Conservation (phyloP, 2,888 invertebrate species). For the Drosophila testacea region DNA sequence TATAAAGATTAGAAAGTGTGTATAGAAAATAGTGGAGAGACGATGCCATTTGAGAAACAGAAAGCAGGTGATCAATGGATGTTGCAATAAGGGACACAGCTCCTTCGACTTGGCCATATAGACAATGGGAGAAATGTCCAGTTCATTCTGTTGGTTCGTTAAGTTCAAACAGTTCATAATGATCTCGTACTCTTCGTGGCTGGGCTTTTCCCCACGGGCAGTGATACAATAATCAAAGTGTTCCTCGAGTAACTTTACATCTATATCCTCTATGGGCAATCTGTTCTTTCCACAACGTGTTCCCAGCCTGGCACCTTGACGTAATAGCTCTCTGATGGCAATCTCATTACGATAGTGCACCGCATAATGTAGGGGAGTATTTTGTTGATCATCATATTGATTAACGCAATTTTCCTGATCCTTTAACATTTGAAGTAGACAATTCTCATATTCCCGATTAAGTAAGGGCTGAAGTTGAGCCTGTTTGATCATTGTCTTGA, state of each 20-base stretch:
- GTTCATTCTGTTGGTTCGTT: conserved; percentile 84
- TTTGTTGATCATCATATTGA: conserved; percentile 87
- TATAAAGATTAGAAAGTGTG: conserved; percentile 90
- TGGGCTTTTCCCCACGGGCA: conserved; percentile 88
- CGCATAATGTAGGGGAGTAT: conserved; percentile 91
- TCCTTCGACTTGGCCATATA: conserved; percentile 90
- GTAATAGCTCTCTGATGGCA: conserved; percentile 88
- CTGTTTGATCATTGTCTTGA: neutral
- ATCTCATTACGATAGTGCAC: conserved; percentile 89
- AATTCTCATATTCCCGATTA: conserved; percentile 85
- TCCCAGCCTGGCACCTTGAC: conserved; percentile 90
- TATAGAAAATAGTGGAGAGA: conserved; percentile 89
- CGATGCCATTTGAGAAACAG: conserved; percentile 92
- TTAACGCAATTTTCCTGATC: conserved; percentile 87
- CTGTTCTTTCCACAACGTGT: conserved; percentile 88
- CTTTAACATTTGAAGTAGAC: conserved; percentile 87
- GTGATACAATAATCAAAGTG: conserved; percentile 90
- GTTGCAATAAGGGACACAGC: conserved; percentile 89
- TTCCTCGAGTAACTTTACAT: conserved; percentile 89
- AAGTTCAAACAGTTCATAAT: conserved; percentile 90
- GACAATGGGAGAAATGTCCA: conserved; percentile 91
- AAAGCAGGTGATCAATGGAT: conserved; percentile 92
- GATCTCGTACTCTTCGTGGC: conserved; percentile 90
- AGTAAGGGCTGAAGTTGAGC: neutral
- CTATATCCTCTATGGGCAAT: conserved; percentile 90